A percentile compares a stretch with the other conserved stretches of the same genome.
These are phyloP conservation scores for Sardina pilchardus DNA, from an alignment of 2,113 vertebrate species.

Conservation along the genomic window DNA sequence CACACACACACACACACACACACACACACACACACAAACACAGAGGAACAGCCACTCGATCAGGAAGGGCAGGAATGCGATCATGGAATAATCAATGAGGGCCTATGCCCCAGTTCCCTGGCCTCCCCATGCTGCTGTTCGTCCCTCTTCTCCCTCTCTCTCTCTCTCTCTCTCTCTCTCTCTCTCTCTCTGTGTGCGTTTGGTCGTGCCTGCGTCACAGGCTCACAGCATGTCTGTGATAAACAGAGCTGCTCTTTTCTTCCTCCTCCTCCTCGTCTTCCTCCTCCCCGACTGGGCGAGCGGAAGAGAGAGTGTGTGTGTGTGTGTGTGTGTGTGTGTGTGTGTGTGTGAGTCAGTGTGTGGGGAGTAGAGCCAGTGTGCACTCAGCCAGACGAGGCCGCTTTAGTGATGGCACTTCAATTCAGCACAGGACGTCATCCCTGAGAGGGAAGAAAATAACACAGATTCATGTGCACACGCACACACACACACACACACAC, in stretches of 20 bases:
- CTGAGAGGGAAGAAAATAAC: background rate
- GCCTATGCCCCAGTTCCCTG: background rate
- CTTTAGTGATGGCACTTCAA: background rate
- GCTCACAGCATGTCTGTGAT: background rate
- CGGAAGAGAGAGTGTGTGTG: background rate
- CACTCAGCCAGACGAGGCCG: constrained; percentile 37
- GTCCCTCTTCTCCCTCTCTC: background rate
- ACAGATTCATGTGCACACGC: background rate
- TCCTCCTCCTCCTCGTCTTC: background rate
- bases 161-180: background rate
- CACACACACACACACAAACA: background rate
- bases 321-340: background rate
- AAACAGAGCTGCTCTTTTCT: background rate
- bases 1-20: background rate
- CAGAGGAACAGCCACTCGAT: background rate
- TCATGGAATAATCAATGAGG: constrained; percentile 34
- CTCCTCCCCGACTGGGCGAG: background rate
- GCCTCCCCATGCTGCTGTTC: background rate
- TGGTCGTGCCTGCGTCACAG: background rate
- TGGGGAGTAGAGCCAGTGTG: constrained; percentile 21
- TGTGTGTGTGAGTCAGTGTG: constrained; percentile 1
- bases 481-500: background rate
- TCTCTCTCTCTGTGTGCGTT: background rate
- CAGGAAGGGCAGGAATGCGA: constrained; percentile 2
- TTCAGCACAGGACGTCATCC: background rate